Evolutionary conservation across 2,888 invertebrate genomes (phyloP).

Genomic region (Drosophila conformis): DNA sequence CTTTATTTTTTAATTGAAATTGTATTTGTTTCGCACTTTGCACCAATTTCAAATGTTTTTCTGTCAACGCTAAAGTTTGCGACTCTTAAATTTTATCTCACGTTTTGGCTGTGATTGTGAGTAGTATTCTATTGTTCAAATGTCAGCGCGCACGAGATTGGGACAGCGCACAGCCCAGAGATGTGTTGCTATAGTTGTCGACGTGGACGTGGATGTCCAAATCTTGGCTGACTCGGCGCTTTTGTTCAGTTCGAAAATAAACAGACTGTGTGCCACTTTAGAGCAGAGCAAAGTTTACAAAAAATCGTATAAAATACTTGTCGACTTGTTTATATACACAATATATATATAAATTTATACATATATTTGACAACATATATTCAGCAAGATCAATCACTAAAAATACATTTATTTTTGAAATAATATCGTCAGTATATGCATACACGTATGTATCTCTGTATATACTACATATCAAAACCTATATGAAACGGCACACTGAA

Average conservation of each 20-base stretch:
- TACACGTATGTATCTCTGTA: slow-evolving; percentile 12
- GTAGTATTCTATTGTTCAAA: slow-evolving; percentile 51
- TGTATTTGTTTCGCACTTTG: slow-evolving; percentile 48
- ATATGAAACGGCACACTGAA: slow-evolving; percentile 36
- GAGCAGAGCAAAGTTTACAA: slow-evolving; percentile 67
- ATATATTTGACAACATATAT: slow-evolving; percentile 35
- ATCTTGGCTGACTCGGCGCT: slow-evolving; percentile 68
- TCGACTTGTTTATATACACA: slow-evolving; percentile 28
- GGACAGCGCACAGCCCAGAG: slow-evolving; percentile 24
- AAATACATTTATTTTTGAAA: slow-evolving; percentile 67
- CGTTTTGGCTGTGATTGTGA: slow-evolving; percentile 48
- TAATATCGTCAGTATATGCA: slow-evolving; percentile 45
- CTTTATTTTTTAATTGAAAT: background rate
- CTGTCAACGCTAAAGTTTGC: slow-evolving; percentile 45
- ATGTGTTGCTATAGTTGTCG: slow-evolving; percentile 29
- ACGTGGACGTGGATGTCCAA: slow-evolving; percentile 33
- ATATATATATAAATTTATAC: slow-evolving; percentile 10
- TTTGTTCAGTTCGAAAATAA: slow-evolving; percentile 78
- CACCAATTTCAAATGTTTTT: slow-evolving; percentile 41
- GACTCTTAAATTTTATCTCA: slow-evolving; percentile 35
- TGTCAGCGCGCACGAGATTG: slow-evolving; percentile 69
- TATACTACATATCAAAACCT: slow-evolving; percentile 34
- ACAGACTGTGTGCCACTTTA: slow-evolving; percentile 79
- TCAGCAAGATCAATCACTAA: slow-evolving; percentile 70
- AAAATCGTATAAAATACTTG: slow-evolving; percentile 55